Percentiles rank a stretch among this genome's conserved stretches.
Evolutionary conservation across 2,888 invertebrate genomes (phyloP).

Genomic region (Tortricodes alternella): DNA sequence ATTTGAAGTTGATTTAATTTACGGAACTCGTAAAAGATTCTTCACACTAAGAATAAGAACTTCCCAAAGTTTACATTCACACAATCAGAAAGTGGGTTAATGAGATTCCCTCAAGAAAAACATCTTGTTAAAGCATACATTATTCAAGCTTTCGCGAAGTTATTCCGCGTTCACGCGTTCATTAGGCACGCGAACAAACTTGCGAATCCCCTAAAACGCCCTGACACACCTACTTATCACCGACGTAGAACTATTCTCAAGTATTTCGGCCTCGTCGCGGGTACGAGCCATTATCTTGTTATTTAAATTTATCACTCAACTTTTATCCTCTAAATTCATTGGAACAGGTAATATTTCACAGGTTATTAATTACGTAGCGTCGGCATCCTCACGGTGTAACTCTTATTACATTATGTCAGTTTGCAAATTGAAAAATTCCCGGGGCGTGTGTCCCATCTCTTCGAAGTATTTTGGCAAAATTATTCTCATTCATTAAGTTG

Average conservation of each 20-base stretch:
- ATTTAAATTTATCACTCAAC: constrained; percentile 83
- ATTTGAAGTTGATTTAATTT: constrained; percentile 67
- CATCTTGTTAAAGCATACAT: constrained; percentile 82
- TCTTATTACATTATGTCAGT: constrained; percentile 82
- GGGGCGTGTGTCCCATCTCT: constrained; percentile 80
- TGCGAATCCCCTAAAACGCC: constrained; percentile 63
- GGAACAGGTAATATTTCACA: constrained; percentile 82
- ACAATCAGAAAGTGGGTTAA: constrained; percentile 81
- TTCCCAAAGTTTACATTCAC: constrained; percentile 77
- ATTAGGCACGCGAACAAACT: constrained; percentile 75
- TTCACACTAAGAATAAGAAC: constrained; percentile 68
- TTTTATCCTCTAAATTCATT: constrained; percentile 81
- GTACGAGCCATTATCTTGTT: constrained; percentile 64
- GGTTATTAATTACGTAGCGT: constrained; percentile 81
- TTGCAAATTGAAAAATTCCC: constrained; percentile 82
- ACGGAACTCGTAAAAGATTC: constrained; percentile 68
- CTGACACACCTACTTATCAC: constrained; percentile 74
- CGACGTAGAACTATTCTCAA: constrained; percentile 73
- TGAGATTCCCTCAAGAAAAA: constrained; percentile 82
- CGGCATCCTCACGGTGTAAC: constrained; percentile 78
- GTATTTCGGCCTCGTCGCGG: constrained; percentile 65
- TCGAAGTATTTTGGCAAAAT: constrained; percentile 81
- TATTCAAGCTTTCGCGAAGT: constrained; percentile 79
- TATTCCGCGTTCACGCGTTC: constrained; percentile 81
- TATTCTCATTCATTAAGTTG: constrained; percentile 82